Evolutionary conservation across 2,797 vertebrate species (phyloP), one percentile per base, ranked within the genome.

Genomic region (Molossus molossus): DNA sequence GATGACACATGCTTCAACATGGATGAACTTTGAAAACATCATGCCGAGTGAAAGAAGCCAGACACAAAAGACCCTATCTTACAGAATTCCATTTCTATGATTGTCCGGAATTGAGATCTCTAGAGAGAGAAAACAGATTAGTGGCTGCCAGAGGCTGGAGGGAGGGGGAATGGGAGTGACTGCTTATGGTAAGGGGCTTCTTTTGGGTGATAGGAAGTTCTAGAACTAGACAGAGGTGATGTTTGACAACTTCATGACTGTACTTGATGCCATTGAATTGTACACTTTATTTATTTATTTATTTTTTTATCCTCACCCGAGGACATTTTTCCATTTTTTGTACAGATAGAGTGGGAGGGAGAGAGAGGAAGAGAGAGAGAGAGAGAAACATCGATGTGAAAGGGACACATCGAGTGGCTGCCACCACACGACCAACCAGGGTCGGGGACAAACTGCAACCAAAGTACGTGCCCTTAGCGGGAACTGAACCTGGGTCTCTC

Each of bases 1-100:
- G 70, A 6, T 10, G 20, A 20, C 3, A 11, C n/a, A 5, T 1
- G 25, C 55, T 14, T 0, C 62, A 21, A 4, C 1, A 0, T 5
- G 1, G 20, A 3, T 48, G 37, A 37, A 17, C 15, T 60, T 45
- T 9, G 70, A 60, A 40, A 40, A 45, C 0, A 0, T 23, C 14
- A 48, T 1, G 9, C 27, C 14, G 9, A 58, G 65, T 5, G 17
- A 20, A 60, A 73, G 84, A 27, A 76, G 37, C 55, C 25, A 21
- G 11, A 50, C n/a, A 5, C 9, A 27, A 11, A n/a, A 72, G 60
- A 33, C 13, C 14, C 1, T 4, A 0, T 23, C 0, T 25, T 21
- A 0, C 4, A 21, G 23, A 62, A 1, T 25, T 25, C 45, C 7
- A 0, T 23, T 40, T n/a, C 1, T 50, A 1, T 17, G 21, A 70